These are phyloP conservation scores for Lapara coniferarum DNA, from an alignment of 2,888 invertebrate species.

Conservation along the genomic window DNA sequence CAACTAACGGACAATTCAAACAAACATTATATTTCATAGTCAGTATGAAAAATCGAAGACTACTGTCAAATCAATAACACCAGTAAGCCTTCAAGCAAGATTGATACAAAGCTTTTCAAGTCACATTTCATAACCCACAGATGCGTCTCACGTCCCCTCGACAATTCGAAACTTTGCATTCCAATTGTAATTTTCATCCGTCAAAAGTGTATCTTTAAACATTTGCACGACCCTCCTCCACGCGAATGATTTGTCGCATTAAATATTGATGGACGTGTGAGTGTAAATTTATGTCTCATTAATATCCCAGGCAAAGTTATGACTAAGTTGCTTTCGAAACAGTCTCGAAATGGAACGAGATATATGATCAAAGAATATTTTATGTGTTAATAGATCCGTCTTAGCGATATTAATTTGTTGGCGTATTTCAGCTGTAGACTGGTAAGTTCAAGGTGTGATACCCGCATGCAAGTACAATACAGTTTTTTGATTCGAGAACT, in stretches of 20 bases:
- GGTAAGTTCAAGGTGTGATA: too few relatives aligned
- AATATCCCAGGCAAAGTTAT: slow-evolving; percentile 17
- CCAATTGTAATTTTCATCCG: slow-evolving; percentile 16
- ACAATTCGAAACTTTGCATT: slow-evolving; percentile 4
- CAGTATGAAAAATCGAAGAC: neutral
- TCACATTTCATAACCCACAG: neutral
- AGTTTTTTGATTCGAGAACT: too few relatives aligned
- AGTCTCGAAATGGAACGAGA: neutral
- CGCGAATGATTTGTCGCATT: slow-evolving; percentile 5
- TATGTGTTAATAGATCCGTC: too few relatives aligned
- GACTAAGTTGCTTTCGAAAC: slow-evolving; percentile 1
- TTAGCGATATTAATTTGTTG: too few relatives aligned
- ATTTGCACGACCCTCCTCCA: too few relatives aligned
- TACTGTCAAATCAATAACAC: neutral
- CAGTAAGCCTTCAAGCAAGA: neutral
- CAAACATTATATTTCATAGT: neutral
- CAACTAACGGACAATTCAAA: too few relatives aligned
- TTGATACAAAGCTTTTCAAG: neutral
- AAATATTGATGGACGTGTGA: slow-evolving; percentile 18
- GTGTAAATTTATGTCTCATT: slow-evolving; percentile 13
- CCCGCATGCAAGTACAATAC: too few relatives aligned
- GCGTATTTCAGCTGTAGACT: too few relatives aligned
- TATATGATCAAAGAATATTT: too few relatives aligned
- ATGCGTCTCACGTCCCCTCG: slow-evolving; percentile 1
- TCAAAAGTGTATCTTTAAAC: slow-evolving; percentile 10